phyloP scores from a whole-genome alignment of 2,113 vertebrate species.

The human region GRCh38 chr9:35850501-35851000 shows the following conservation, averaged over 20 bases:
- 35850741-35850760: neutral
- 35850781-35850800: neutral
- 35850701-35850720: neutral
- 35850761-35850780: neutral
- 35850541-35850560: neutral
- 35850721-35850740: neutral
- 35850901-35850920: neutral
- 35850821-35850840: neutral
- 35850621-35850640: neutral
- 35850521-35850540: constrained; percentile 16
- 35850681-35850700: neutral
- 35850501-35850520: neutral
- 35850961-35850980: neutral
- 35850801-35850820: neutral
- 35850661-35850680: constrained; percentile 4
- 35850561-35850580: neutral
- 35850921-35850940: neutral
- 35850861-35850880: neutral
- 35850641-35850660: neutral
- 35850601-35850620: neutral
- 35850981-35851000: constrained; percentile 25
- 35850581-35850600: neutral
- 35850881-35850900: constrained; percentile 12
- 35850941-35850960: neutral
- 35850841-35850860: neutral